Evolutionary conservation across 2,888 invertebrate species (phyloP).

Genomic region (Nematopogon swammerdamellus): DNA sequence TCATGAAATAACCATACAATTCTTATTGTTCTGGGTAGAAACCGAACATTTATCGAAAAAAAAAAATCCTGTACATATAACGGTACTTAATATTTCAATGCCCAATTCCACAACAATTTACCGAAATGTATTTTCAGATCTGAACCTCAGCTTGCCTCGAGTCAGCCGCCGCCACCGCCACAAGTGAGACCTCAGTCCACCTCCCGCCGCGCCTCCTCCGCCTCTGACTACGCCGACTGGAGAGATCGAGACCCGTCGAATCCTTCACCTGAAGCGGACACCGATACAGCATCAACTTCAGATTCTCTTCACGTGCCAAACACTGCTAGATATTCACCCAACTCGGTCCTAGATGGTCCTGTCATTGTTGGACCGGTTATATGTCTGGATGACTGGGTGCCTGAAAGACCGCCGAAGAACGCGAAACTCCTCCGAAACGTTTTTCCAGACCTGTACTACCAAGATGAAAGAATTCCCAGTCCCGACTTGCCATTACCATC

Average conservation of each 20-base stretch:
- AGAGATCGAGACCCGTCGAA: conserved; percentile 15
- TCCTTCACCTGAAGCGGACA: neutral
- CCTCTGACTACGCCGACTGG: conserved; percentile 63
- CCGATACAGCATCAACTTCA: neutral
- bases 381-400: conserved; percentile 66
- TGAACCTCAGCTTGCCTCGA: conserved; percentile 52
- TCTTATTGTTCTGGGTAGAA: no score
- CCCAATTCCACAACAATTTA: no score
- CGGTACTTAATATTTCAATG: no score
- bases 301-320: neutral
- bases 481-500: conserved; percentile 63
- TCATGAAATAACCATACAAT: no score
- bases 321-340: conserved; percentile 16
- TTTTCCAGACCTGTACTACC: conserved; percentile 33
- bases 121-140: conserved; percentile 32
- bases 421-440: conserved; percentile 57
- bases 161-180: conserved; percentile 24
- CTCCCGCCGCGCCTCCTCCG: conserved; percentile 61
- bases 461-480: conserved; percentile 50
- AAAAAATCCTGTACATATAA: no score
- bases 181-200: conserved; percentile 37
- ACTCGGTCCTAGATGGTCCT: conserved; percentile 56
- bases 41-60: no score
- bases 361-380: conserved; percentile 61
- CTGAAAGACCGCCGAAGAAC: conserved; percentile 76